Evolutionary conservation across 30 jellyfish, hydroid and myxozoan species (phyloP), one percentile per base, ranked within the genome.

Genomic region (Aurelia coerulea): DNA sequence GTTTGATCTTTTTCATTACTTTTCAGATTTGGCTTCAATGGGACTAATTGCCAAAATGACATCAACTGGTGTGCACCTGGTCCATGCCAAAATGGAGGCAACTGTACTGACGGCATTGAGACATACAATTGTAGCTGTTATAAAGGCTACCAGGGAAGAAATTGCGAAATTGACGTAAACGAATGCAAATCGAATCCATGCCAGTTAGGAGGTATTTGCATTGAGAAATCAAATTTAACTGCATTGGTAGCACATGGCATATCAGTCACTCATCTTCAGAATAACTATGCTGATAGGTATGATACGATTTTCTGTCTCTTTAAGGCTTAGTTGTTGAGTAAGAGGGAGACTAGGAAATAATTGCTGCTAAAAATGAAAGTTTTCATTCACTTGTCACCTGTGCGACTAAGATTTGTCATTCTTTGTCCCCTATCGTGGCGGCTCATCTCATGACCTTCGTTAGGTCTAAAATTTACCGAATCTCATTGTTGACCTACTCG

Each of bases 31-130:
- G 97, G 98, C 10, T 92, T 18, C 84, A 88, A 73, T 68, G 98
- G 98, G 5, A 80, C 79, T 13, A 65, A 66, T 41, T 92, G 98
- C 67, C 88, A 87, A 42, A 71, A 53, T 62, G 96, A 92, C 79
- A 83, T 87, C 65, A 81, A 87, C 69, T 73, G 88, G 96, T 92
- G 98, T 65, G 58, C 15, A 16, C 15, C 83, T 29, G 18, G 39
- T 32, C 98, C 98, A 2, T 92, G 98, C 78, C 73, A 66, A 52
- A 73, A 92, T 74, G 94, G 80, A 2, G 98, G 89, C 41, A 78
- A 62, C 50, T 92, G 98, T 73, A 79, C 83, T 0, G 98, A 92
- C 17, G 94, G 88, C 49, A 74, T 79, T 67, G 94, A 86, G 73
- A 51, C 90, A 4, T 76, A 78, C 92, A 92, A 63, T 49, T 92